Conservation (phyloP, 2,888 invertebrate genomes). For the Drosophila phalerata region DNA sequence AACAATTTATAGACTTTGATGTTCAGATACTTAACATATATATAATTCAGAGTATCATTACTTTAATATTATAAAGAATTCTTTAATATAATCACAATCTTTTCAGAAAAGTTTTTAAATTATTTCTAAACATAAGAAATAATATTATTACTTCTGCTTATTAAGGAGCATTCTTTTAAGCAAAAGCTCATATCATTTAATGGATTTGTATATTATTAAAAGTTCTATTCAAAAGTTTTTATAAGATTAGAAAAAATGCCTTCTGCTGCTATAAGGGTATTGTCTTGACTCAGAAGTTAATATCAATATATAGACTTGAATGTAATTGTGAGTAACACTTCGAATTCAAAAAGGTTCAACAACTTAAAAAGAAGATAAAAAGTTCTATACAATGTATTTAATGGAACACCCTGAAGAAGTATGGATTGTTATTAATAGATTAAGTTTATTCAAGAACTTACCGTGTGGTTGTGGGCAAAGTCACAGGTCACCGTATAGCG, state of each 20-base stretch:
- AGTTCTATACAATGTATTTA: neutral
- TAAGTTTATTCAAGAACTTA: constrained; percentile 18
- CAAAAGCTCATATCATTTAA: neutral
- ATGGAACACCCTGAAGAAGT: neutral
- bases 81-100: too few species aligned
- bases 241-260: too few species aligned
- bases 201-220: neutral
- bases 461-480: constrained; percentile 42
- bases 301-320: neutral
- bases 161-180: neutral
- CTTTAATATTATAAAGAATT: too few species aligned
- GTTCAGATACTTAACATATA: too few species aligned
- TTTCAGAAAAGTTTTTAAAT: too few species aligned
- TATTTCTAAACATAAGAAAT: too few species aligned
- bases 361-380: neutral
- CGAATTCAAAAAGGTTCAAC: neutral
- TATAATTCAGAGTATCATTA: too few species aligned
- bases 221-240: too few species aligned
- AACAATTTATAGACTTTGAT: too few species aligned
- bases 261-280: too few species aligned
- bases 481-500: constrained; percentile 22
- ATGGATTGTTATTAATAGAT: neutral
- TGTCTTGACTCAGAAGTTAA: neutral
- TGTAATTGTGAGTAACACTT: neutral
- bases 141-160: neutral